Base-by-base conservation (phyloP, 2,113 vertebrate genomes). In the Sinosuthora webbiana region DNA sequence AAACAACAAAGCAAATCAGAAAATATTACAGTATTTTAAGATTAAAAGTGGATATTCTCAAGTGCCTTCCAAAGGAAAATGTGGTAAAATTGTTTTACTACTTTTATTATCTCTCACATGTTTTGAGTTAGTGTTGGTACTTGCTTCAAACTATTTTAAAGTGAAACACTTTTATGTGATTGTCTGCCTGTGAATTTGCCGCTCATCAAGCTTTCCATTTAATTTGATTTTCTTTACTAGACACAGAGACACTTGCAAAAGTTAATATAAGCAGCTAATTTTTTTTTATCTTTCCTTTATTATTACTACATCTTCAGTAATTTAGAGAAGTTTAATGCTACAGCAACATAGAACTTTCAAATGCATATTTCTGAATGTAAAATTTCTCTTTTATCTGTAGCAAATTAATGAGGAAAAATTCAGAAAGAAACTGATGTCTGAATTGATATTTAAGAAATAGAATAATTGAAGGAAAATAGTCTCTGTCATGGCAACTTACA, bases 381-480 rank as follows among this genome's bases (percentile, higher is more conserved):
- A 22, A 62, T 81, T 89, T 75, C 21, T 88, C 33, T 75, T 81
- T 41, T 63, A 42, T 71, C 14, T 60, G 31, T 33, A 89, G 42
- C 12, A 73, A 69, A 30, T 62, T 31, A 90, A 90, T 84, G 59
- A 83, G 10, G 21, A 76, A 64, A 81, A 96, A 77, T 9, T 75
- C 13, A 90, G 62, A 73, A 83, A 50, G 25, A 87, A 73, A 23
- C 47, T 74, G 33, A 37, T 80, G 45, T 23, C 30, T 84, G 53
- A 91, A 89, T 18, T 90, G 23, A 56, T 81, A 41, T 52, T 78
- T 89, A 90, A 89, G 39, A 90, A 90, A 63, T 39, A 42, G 39
- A 86, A 59, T 83, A 70, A 90, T 65, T 89, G 79, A 92, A 93
- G 30, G 49, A 86, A 94, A 94, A 78, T 42, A 44, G 22, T 55